Evolutionary conservation across 2,888 invertebrate species (phyloP).

Genomic region (Athalia cordata): DNA sequence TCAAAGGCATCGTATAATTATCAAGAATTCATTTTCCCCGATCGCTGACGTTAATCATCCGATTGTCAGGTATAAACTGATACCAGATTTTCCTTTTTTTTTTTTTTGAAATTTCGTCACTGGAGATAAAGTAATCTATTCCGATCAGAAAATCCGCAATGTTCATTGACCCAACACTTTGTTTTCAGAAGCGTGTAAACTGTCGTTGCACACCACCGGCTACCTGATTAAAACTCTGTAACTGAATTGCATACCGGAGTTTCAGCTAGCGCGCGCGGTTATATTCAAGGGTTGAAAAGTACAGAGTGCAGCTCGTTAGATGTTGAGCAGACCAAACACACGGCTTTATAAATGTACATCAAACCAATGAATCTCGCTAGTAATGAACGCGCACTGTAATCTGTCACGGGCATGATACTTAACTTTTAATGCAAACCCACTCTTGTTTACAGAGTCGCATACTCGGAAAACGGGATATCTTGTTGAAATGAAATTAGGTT

Average conservation of each 20-base stretch:
- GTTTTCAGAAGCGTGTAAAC: slow-evolving; percentile 7
- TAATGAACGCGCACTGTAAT: slow-evolving; percentile 4
- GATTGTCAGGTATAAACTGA: too few relatives aligned
- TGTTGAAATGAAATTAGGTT: slow-evolving; percentile 14
- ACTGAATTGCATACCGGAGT: slow-evolving; percentile 23
- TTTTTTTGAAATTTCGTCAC: too few relatives aligned
- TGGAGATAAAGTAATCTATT: background rate
- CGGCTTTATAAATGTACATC: background rate
- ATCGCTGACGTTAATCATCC: too few relatives aligned
- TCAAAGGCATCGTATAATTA: too few relatives aligned
- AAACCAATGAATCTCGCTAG: slow-evolving; percentile 15
- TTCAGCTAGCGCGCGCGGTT: background rate
- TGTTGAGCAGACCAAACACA: slow-evolving; percentile 19
- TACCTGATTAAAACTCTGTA: slow-evolving; percentile 40
- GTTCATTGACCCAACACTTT: slow-evolving; percentile 21
- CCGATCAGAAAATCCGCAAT: slow-evolving; percentile 20
- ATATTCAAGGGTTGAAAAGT: too few relatives aligned
- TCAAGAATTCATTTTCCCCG: too few relatives aligned
- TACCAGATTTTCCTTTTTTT: too few relatives aligned
- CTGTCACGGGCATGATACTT: slow-evolving; percentile 30
- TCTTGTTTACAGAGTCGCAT: background rate
- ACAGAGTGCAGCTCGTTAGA: slow-evolving; percentile 18
- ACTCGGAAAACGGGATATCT: slow-evolving; percentile 22
- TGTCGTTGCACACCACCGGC: background rate
- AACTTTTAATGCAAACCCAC: slow-evolving; percentile 27